A percentile compares a stretch with the other conserved stretches of the same genome.
Evolutionary conservation across 1,140 invertebrate genomes (phyloP).

Genomic region (Pemphigus obesinymphae): DNA sequence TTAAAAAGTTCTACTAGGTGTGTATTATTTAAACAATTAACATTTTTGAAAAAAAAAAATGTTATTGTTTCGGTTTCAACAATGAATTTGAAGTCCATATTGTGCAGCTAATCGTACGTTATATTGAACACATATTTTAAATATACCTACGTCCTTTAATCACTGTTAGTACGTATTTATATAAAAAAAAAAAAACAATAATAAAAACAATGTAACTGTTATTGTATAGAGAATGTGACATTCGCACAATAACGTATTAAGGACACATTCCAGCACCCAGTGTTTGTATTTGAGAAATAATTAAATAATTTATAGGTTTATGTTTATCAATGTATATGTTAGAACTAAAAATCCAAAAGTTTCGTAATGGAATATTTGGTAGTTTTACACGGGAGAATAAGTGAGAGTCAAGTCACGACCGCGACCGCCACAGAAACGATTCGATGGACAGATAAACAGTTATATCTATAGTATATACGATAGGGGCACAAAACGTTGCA

Average conservation of each 20-base stretch:
- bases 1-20: too few species aligned
- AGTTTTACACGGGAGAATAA: not conserved
- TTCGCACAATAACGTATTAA: not conserved
- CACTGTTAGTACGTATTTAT: too few species aligned
- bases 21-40: too few species aligned
- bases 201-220: not conserved
- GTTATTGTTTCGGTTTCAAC: too few species aligned
- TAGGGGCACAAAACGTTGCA: too few species aligned
- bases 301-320: not conserved
- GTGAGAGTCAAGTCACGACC: constrained; percentile 9
- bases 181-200: too few species aligned
- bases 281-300: not conserved
- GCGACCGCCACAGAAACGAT: not conserved
- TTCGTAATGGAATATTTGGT: not conserved
- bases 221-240: not conserved
- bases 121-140: too few species aligned
- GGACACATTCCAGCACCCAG: not conserved
- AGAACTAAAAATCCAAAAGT: not conserved
- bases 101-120: too few species aligned
- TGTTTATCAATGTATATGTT: not conserved
- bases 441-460: too few species aligned
- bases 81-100: too few species aligned
- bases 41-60: too few species aligned
- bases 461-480: not conserved
- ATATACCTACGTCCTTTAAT: too few species aligned